phyloP scores from a whole-genome alignment of 2,888 invertebrate species.

The Chalcis sispes region DNA sequence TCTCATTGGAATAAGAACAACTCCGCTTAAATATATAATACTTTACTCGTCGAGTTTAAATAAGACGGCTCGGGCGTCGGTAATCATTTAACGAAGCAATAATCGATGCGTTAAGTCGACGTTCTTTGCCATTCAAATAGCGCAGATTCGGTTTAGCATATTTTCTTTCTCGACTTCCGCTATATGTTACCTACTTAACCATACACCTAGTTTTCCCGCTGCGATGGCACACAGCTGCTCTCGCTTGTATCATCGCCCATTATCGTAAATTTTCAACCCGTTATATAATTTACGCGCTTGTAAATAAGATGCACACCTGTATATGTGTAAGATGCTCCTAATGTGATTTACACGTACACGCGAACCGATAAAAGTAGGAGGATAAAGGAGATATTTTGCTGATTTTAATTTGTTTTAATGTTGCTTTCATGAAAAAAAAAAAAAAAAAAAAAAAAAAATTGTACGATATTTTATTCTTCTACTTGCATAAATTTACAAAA shows the following conservation, averaged over 20 bases:
- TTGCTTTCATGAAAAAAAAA: too few relatives aligned
- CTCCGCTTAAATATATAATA: too few relatives aligned
- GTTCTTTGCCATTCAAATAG: slow-evolving; percentile 34
- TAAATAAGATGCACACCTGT: background rate
- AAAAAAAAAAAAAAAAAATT: too few relatives aligned
- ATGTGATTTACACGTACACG: too few relatives aligned
- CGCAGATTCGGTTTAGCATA: slow-evolving; percentile 2
- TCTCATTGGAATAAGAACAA: slow-evolving; percentile 26
- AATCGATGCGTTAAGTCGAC: slow-evolving; percentile 20
- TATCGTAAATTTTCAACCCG: background rate
- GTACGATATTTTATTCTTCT: too few relatives aligned
- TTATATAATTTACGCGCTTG: background rate
- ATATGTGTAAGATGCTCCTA: too few relatives aligned
- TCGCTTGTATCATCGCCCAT: background rate
- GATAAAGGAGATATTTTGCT: too few relatives aligned
- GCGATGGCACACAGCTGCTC: background rate
- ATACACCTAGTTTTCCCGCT: background rate
- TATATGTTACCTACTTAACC: too few relatives aligned
- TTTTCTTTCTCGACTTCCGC: background rate
- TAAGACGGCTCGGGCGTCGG: too few relatives aligned
- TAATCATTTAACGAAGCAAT: slow-evolving; percentile 33
- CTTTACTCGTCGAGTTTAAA: slow-evolving; percentile 1
- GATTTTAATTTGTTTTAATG: too few relatives aligned
- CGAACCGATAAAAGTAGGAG: too few relatives aligned
- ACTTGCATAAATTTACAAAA: too few relatives aligned